Percentiles rank a stretch among this genome's conserved stretches.
phyloP scores from a whole-genome alignment of 2,113 vertebrate genomes.

The Chloebia gouldiae region DNA sequence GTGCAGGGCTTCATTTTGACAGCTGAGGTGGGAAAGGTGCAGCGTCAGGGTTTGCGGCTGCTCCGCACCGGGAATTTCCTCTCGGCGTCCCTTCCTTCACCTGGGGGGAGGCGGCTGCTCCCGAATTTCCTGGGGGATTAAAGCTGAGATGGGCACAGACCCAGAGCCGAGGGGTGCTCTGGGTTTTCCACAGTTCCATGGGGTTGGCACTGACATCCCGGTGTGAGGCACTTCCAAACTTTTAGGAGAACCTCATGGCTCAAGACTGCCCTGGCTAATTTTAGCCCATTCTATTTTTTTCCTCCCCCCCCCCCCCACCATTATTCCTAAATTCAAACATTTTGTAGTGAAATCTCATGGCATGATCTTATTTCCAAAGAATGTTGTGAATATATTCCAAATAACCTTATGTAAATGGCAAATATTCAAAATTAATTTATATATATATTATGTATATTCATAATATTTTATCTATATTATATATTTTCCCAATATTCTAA shows the following conservation, averaged over 20 bases:
- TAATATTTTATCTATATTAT: no score
- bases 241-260: accelerated
- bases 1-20: conserved; percentile 20
- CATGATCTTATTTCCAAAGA: background rate
- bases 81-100: accelerated
- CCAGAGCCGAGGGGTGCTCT: accelerated
- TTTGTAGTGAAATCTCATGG: background rate
- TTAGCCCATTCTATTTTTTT: background rate
- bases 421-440: no score
- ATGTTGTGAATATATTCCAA: background rate
- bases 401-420: accelerated
- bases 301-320: accelerated
- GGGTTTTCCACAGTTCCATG: accelerated
- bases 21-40: conserved; percentile 39
- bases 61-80: accelerated
- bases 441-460: background rate
- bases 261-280: accelerated
- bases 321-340: accelerated
- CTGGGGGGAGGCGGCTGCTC: accelerated
- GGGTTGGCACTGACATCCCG: accelerated
- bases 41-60: background rate
- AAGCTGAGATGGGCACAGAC: accelerated
- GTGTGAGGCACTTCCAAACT: accelerated
- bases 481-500: background rate
- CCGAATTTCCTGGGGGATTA: accelerated